Evolutionary conservation across 2,113 vertebrate species (phyloP), one percentile per base, ranked within the genome.

Genomic region (Nycticebus coucang): DNA sequence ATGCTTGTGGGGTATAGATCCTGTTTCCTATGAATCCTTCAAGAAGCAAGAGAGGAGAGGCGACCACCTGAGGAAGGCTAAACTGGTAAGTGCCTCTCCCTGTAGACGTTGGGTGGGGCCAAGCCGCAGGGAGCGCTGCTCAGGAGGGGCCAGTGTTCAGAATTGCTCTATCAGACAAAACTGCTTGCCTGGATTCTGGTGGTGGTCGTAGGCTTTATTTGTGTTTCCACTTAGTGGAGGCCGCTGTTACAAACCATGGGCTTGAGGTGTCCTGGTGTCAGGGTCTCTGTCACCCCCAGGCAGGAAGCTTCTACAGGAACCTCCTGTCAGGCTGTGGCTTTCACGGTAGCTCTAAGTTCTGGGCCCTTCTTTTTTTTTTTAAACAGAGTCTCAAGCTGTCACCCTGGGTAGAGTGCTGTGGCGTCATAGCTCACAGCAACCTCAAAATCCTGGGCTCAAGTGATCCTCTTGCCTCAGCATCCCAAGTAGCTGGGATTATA

Each of bases 1-100:
- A 95, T 99, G 99, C 78, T 98, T 99, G 96, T 99, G 99, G 99
- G 99, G 99, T 26, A 97, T 99, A 0, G 99, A 99, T 57, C 98
- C 99, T 30, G 98, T 96, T 15, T 94, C 97, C 0, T 99, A 99
- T 0, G 99, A 99, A 87, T 97, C 98, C 62, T 98, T 99, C 97
- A 99, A 98, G 91, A 99, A 99, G 98, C 98, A 98, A 0, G 99
- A 99, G 84, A 99, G 98, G 97, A 99, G 98, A 96, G 99, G 99
- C 0, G 98, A 98, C 10, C 99, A 99, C 79, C 97, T 97, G 11
- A 99, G 98, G 97, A 99, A 98, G 97, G 57, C 93, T 35, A 99
- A 98, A 93, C 98, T 93, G 98, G 99, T 99, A 98, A 98, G 24
- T 14, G 45, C 15, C 26, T 1, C 45, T 2, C 28, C 8, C 0